Evolutionary conservation across 2,888 invertebrate genomes (phyloP).

Genomic region (Tribolium freemani): DNA sequence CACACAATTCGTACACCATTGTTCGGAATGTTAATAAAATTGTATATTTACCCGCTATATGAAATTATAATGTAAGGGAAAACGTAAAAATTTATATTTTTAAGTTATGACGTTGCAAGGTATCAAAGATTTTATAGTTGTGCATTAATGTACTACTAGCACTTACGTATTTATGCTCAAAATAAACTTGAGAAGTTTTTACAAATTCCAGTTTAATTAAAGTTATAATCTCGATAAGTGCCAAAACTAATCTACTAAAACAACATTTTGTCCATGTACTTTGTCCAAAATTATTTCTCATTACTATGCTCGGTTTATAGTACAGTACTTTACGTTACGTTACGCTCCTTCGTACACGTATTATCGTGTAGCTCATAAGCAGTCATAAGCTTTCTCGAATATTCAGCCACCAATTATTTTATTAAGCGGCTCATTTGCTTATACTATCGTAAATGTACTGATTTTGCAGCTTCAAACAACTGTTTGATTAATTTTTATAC

Average conservation of each 20-base stretch:
- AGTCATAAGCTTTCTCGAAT: neutral
- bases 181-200: conserved; percentile 10
- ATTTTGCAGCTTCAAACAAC: neutral
- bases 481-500: neutral
- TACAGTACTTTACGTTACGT: neutral
- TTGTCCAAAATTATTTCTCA: neutral
- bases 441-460: neutral
- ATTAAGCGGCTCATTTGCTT: neutral
- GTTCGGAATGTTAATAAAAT: conserved; percentile 42
- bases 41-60: conserved; percentile 37
- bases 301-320: neutral
- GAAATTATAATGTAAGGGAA: conserved; percentile 39
- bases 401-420: neutral
- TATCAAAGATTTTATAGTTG: conserved; percentile 37
- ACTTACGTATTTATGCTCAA: conserved; percentile 33
- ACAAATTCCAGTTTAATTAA: conserved; percentile 1
- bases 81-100: conserved; percentile 37
- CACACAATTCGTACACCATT: conserved; percentile 14
- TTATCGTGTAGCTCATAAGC: neutral
- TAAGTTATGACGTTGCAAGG: conserved; percentile 38
- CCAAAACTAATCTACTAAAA: neutral
- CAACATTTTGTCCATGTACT: neutral
- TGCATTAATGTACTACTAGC: conserved; percentile 33
- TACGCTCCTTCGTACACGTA: neutral
- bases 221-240: neutral